Conservation (phyloP, 2,888 invertebrate species). For the Acanthosepion esculentum region DNA sequence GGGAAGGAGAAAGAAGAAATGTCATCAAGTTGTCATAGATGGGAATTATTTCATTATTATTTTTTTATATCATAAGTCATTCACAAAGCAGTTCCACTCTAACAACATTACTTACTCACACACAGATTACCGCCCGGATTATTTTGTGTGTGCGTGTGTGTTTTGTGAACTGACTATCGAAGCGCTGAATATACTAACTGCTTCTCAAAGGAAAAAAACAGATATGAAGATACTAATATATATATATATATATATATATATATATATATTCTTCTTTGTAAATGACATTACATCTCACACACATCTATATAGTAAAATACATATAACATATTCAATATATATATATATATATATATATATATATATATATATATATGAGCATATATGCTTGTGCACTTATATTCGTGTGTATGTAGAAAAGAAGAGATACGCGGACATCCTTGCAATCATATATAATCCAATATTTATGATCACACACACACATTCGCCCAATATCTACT, state of each 20-base stretch:
- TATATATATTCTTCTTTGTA: background rate
- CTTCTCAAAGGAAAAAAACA: no score
- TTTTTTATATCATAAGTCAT: background rate
- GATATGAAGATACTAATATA: background rate
- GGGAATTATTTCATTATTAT: background rate
- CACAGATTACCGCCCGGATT: background rate
- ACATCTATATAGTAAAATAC: background rate
- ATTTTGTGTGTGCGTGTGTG: background rate
- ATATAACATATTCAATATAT: background rate
- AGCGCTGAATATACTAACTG: no score
- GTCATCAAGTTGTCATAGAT: conserved; percentile 14
- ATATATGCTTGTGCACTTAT: background rate
- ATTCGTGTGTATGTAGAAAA: background rate
- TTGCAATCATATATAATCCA: background rate
- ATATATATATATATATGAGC: background rate
- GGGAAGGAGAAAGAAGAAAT: background rate
- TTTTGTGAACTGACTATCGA: background rate
- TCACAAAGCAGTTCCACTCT: background rate
- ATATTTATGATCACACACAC: background rate
- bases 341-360: background rate
- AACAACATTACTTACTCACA: background rate
- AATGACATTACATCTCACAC: background rate
- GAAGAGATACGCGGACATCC: background rate
- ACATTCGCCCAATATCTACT: background rate
- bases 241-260: background rate